A percentile compares a stretch with the other conserved stretches of the same genome.
phyloP scores from a whole-genome alignment of 64 coral and sea anemone genomes.

The Stylophora pistillata region DNA sequence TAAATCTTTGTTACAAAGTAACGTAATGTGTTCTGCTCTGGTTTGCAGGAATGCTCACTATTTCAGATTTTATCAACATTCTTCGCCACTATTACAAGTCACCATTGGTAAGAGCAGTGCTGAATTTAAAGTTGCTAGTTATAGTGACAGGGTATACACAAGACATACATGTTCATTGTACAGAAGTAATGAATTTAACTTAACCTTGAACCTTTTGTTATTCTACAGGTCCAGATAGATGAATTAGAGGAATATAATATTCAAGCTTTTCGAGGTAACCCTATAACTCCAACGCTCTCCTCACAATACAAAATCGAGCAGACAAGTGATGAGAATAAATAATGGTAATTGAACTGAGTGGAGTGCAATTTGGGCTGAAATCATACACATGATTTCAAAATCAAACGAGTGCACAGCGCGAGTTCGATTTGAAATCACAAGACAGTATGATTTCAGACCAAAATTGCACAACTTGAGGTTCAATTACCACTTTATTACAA shows the following conservation, averaged over 20 bases:
- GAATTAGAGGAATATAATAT: constrained; percentile 95
- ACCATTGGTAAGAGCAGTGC: constrained; percentile 73
- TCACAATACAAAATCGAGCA: not conserved
- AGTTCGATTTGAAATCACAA: no score
- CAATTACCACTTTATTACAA: no score
- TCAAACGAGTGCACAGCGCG: no score
- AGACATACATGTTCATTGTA: not conserved
- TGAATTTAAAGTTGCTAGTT: not conserved
- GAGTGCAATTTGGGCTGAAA: no score
- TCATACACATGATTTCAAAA: no score
- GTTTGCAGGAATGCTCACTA: constrained; percentile 93
- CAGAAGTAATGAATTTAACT: not conserved
- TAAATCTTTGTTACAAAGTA: no score
- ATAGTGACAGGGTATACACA: not conserved
- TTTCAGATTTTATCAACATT: constrained; percentile 98
- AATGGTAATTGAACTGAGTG: no score
- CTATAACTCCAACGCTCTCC: not conserved
- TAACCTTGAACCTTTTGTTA: not conserved
- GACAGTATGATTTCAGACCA: no score
- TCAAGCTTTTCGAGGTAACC: constrained; percentile 92
- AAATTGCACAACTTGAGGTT: no score
- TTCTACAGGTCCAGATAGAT: constrained; percentile 90
- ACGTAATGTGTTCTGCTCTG: not conserved
- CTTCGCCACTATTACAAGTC: constrained; percentile 93
- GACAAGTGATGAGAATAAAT: no score